Conservation (phyloP, 2,113 vertebrate species). For the Polypterus bichir region DNA sequence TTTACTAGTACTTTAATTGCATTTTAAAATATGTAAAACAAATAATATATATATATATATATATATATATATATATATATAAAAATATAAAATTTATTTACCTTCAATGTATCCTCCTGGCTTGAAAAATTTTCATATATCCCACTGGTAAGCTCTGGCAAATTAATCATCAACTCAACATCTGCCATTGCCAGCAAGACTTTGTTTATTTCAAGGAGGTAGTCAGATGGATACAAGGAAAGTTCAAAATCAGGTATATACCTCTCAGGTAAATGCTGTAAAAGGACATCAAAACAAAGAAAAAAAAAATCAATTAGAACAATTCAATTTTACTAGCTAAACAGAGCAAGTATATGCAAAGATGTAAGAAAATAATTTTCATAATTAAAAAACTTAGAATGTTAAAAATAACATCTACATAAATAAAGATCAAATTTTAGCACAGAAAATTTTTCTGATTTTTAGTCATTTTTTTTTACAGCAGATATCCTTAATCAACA, state of each 20-base stretch:
- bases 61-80: too few species aligned
- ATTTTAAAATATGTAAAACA: too few species aligned
- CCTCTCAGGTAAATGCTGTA: slow-evolving; percentile 8
- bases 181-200: slow-evolving; percentile 72
- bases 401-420: too few species aligned
- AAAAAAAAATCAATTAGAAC: background rate
- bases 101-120: slow-evolving; percentile 80
- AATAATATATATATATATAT: too few species aligned
- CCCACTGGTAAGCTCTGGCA: slow-evolving; percentile 65
- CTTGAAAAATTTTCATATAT: slow-evolving; percentile 76
- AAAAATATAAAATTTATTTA: slow-evolving; percentile 24
- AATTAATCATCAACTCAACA: slow-evolving; percentile 74
- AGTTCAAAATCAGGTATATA: slow-evolving; percentile 22
- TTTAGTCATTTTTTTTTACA: too few species aligned
- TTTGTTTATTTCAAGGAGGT: slow-evolving; percentile 81
- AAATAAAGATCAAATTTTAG: too few species aligned
- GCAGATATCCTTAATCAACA: too few species aligned
- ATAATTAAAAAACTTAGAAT: too few species aligned
- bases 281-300: background rate
- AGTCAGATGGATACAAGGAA: slow-evolving; percentile 54
- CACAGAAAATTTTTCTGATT: too few species aligned
- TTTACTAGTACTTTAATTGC: too few species aligned
- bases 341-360: too few species aligned
- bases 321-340: background rate
- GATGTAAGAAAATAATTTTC: too few species aligned